These are phyloP conservation scores for Notolabrus celidotus DNA, from an alignment of 2,797 vertebrate species.

Conservation along the genomic window DNA sequence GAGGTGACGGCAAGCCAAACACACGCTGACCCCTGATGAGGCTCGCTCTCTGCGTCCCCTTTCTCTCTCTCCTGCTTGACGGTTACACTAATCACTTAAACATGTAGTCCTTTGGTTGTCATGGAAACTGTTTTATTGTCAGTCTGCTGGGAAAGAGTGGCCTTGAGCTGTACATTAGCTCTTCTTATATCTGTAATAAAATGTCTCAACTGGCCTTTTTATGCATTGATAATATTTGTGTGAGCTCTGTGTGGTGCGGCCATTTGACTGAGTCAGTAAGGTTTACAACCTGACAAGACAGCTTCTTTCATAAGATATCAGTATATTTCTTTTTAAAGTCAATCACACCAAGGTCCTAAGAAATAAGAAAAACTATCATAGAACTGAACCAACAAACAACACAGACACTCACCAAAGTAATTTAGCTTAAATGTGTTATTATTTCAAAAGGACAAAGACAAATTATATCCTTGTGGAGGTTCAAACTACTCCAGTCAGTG, in stretches of 20 bases:
- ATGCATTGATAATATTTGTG: slow-evolving; percentile 24
- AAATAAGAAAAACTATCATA: too few species aligned
- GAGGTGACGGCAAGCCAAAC: slow-evolving; percentile 62
- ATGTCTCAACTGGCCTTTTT: slow-evolving; percentile 26
- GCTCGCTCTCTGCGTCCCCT: slow-evolving; percentile 20
- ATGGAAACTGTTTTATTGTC: slow-evolving; percentile 80
- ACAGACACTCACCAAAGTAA: too few species aligned
- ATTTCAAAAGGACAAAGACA: too few species aligned
- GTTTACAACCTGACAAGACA: too few species aligned
- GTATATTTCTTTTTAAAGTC: too few species aligned
- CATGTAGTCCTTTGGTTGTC: slow-evolving; percentile 71
- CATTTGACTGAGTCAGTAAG: too few species aligned
- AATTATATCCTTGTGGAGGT: too few species aligned
- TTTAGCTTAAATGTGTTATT: too few species aligned
- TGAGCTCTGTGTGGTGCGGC: background rate
- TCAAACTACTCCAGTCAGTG: too few species aligned
- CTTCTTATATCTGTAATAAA: slow-evolving; percentile 40
- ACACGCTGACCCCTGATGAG: slow-evolving; percentile 66
- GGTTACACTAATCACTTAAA: slow-evolving; percentile 69
- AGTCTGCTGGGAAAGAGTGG: slow-evolving; percentile 64
- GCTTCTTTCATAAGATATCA: too few species aligned
- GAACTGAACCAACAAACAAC: too few species aligned
- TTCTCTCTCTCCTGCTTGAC: slow-evolving; percentile 33
- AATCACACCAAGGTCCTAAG: too few species aligned
- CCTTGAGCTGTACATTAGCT: slow-evolving; percentile 61